Evolutionary conservation across 2,113 vertebrate genomes (phyloP), one percentile per base, ranked within the genome.

Genomic region (Glaucomys volans): DNA sequence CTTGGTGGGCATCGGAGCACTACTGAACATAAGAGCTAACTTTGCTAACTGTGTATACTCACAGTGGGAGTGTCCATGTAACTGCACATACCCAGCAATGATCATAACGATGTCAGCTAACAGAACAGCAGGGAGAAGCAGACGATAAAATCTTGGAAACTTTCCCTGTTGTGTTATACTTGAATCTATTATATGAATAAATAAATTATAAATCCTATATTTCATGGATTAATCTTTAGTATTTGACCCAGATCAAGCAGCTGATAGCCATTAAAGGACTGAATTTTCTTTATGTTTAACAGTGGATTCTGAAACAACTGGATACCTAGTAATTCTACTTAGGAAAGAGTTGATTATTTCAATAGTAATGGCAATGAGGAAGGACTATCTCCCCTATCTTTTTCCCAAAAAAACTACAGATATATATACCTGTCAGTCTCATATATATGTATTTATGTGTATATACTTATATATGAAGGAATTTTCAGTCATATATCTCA

Each of bases 231-330:
- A 47, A 66, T 17, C 77, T 94, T 91, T 54, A 72, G 67, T n/a
- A 71, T 37, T 40, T 84, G 91, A 89, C 66, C 40, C 64, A 85
- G 47, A 79, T 83, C 26, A 87, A 82, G 30, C 82, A 82, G 81
- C 59, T 42, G 77, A 22, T 42, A 91, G 81, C 59, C 62, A 82
- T 22, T 42, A 91, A 87, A 87, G 50, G 67, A 47, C 4, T 54
- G 8, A 1, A 69, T 82, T 83, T 90, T 42, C 35, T 90, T 81
- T 62, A 59, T 59, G 24, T 26, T 62, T 50, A 91, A 42, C 47
- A 94, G 67, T 26, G 54, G 32, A 44, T 90, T 93, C 50, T 77
- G 32, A 95, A 90, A 93, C 52, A 76, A 77, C 17, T 35, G 62
- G 3, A 22, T 54, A 91, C 20, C n/a, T 22, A 64, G 40, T 82